These are phyloP conservation scores for Campodea augens DNA, from an alignment of 1,140 invertebrate species.

Conservation along the genomic window DNA sequence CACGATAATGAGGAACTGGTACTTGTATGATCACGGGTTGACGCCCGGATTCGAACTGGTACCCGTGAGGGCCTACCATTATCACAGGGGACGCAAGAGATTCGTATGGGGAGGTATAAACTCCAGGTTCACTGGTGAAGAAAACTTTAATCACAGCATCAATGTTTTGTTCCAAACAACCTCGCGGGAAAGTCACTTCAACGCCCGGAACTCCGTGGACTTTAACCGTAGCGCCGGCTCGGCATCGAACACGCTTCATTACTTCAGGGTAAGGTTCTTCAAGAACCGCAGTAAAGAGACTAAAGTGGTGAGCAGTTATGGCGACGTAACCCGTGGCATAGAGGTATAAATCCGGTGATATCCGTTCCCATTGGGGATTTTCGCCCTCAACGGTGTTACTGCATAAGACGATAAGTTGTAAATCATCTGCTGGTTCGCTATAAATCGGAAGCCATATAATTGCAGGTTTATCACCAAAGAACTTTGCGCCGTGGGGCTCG, in stretches of 20 bases:
- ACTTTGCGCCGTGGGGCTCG: conserved; percentile 16
- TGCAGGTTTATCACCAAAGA: conserved; percentile 14
- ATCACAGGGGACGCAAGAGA: conserved; percentile 17
- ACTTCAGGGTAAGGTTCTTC: conserved; percentile 13
- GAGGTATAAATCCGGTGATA: conserved; percentile 7
- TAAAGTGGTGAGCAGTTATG: conserved; percentile 17
- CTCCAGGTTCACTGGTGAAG: conserved; percentile 12
- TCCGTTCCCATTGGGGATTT: conserved; percentile 10
- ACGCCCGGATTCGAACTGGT: conserved; percentile 11
- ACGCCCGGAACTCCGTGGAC: conserved; percentile 16
- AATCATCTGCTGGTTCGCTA: conserved; percentile 7
- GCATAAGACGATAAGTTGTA: conserved; percentile 15
- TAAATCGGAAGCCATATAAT: conserved; percentile 14
- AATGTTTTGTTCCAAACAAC: conserved; percentile 13
- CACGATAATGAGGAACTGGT: conserved; percentile 2
- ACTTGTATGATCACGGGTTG: conserved; percentile 12
- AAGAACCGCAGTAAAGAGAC: conserved; percentile 15
- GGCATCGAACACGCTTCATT: conserved; percentile 9
- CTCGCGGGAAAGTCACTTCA: conserved; percentile 17
- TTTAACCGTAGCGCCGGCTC: conserved; percentile 13
- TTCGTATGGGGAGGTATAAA: not conserved
- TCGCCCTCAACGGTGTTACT: conserved; percentile 10
- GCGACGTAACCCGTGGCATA: conserved; percentile 11
- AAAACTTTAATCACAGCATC: conserved; percentile 15
- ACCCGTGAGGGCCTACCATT: conserved; percentile 18